Percentiles rank a stretch among this genome's conserved stretches.
phyloP scores from a whole-genome alignment of 2,113 vertebrate species.

The Mormyrus lacerda region DNA sequence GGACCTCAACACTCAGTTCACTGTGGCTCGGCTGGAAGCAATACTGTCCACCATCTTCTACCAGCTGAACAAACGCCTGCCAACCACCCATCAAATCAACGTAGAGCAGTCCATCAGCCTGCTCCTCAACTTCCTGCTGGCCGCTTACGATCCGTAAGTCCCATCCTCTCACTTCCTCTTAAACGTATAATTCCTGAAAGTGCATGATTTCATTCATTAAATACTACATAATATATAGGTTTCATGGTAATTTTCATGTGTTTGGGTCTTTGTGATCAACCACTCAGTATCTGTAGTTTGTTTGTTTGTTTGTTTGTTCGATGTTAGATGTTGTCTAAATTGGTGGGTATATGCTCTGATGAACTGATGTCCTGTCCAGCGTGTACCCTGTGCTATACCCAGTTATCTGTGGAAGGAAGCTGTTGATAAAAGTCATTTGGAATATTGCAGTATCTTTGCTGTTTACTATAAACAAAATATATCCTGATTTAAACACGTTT shows the following conservation, averaged over 20 bases:
- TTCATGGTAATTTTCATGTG: not conserved
- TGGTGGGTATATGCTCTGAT: not conserved
- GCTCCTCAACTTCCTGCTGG: slow-evolving; percentile 92
- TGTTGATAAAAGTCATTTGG: not conserved
- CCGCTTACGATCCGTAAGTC: slow-evolving; percentile 91
- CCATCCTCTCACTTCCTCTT: slow-evolving; percentile 17
- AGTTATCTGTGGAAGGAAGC: not conserved
- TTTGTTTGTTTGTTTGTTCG: not conserved
- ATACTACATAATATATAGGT: too few species aligned
- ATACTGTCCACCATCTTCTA: slow-evolving; percentile 90
- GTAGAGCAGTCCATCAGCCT: slow-evolving; percentile 89
- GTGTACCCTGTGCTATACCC: not conserved
- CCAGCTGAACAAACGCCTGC: slow-evolving; percentile 97
- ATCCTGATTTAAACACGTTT: not conserved
- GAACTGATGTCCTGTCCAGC: not conserved
- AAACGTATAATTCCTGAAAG: not conserved
- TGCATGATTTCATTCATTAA: not conserved
- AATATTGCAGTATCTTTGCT: not conserved
- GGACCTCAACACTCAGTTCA: slow-evolving; percentile 80
- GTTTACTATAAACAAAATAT: not conserved
- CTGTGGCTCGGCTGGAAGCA: slow-evolving; percentile 82
- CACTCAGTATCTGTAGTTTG: not conserved
- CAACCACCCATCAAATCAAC: slow-evolving; percentile 91
- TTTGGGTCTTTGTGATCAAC: not conserved
- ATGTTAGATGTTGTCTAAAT: not conserved